Evolutionary conservation across 2,113 vertebrate genomes (phyloP).

Genomic region (Synodontis membranacea): DNA sequence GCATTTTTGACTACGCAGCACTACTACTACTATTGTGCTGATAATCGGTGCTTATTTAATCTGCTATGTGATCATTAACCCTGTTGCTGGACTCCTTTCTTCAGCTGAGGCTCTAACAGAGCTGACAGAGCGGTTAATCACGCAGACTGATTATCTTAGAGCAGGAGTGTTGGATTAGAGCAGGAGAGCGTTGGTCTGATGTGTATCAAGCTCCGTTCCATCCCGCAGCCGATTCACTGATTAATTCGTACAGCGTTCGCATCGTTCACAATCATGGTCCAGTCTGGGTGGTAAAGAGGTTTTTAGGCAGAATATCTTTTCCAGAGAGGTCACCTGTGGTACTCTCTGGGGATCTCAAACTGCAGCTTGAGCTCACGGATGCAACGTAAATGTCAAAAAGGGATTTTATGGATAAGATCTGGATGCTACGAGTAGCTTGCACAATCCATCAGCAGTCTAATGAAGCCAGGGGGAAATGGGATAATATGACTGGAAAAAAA

Average conservation of each 20-base stretch:
- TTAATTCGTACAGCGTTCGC: not conserved
- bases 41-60: not conserved
- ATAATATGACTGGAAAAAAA: not conserved
- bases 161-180: not conserved
- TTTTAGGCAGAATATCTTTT: not conserved
- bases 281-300: not conserved
- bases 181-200: not conserved
- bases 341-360: not conserved
- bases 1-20: not conserved
- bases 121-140: constrained; percentile 2
- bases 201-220: not conserved
- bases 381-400: not conserved
- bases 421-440: not conserved
- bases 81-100: not conserved
- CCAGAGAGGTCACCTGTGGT: too few species aligned
- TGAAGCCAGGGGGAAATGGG: not conserved
- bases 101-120: not conserved
- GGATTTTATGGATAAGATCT: not conserved
- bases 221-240: not conserved
- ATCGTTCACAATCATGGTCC: not conserved
- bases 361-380: not conserved
- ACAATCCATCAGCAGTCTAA: not conserved
- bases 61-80: not conserved
- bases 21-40: not conserved
- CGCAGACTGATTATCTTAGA: not conserved